Conservation (phyloP, 2,113 vertebrate genomes). For the Lepisosteus osseus region DNA sequence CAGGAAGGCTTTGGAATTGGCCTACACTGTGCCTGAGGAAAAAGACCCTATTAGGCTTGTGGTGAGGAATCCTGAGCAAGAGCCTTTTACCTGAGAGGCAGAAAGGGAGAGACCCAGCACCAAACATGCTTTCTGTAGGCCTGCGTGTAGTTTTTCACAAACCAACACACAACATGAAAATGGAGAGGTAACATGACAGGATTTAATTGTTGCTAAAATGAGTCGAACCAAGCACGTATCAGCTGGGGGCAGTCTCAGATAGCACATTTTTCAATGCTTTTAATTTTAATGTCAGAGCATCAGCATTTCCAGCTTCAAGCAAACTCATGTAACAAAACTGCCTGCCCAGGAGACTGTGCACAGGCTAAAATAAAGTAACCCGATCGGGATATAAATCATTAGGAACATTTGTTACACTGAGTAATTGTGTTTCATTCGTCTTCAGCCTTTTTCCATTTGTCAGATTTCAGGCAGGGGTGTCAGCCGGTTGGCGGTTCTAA, state of each 20-base stretch:
- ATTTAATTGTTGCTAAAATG: conserved; percentile 19
- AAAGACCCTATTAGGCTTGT: too few relatives aligned
- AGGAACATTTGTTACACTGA: conserved; percentile 63
- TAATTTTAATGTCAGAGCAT: conserved; percentile 42
- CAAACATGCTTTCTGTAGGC: too few relatives aligned
- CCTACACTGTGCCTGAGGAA: too few relatives aligned
- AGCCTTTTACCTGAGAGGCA: too few relatives aligned
- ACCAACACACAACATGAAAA: conserved; percentile 32
- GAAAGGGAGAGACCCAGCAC: too few relatives aligned
- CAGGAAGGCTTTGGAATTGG: too few relatives aligned
- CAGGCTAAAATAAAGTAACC: conserved; percentile 64
- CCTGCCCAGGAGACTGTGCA: conserved; percentile 52
- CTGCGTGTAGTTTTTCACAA: not conserved
- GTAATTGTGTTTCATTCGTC: conserved; percentile 67
- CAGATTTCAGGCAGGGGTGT: conserved; percentile 51
- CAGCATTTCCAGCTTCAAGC: conserved; percentile 44
- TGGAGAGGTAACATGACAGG: conserved; percentile 43
- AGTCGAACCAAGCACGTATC: conserved; percentile 59
- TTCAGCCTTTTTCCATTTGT: conserved; percentile 59
- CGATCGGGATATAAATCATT: conserved; percentile 70
- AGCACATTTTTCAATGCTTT: conserved; percentile 59
- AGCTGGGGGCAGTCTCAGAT: conserved; percentile 61
- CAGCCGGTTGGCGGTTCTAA: conserved; percentile 29
- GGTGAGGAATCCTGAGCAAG: too few relatives aligned
- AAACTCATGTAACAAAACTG: conserved; percentile 41